Conservation (phyloP, 92 coral and sea anemone species). For the Parazoanthus darwini region DNA sequence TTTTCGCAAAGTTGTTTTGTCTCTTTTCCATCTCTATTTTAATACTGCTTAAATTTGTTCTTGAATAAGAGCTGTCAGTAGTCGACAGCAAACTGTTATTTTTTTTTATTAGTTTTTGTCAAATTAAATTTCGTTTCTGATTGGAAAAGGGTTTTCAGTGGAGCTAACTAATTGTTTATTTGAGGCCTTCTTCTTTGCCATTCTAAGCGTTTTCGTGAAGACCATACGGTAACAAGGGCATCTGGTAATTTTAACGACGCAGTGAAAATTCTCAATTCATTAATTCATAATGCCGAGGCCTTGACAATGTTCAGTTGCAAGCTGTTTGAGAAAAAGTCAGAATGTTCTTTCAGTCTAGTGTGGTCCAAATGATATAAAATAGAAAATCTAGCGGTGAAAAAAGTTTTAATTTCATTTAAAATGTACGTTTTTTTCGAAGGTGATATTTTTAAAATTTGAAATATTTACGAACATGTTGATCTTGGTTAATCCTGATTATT, state of each 20-base stretch:
- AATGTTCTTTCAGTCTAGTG: not conserved
- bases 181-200: not conserved
- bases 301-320: no score
- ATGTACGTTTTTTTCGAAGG: not conserved
- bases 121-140: no score
- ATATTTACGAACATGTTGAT: not conserved
- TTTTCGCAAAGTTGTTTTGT: not conserved
- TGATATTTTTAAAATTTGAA: not conserved
- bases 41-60: not conserved
- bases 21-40: not conserved
- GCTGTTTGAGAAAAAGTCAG: no score
- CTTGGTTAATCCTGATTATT: not conserved
- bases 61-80: not conserved
- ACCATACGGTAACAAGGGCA: no score
- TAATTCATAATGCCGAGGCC: no score
- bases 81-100: not conserved
- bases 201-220: no score
- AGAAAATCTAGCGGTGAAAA: not conserved
- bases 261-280: no score
- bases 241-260: no score
- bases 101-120: no score
- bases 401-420: not conserved
- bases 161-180: not conserved
- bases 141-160: not conserved
- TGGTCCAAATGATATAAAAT: not conserved